A percentile compares a stretch with the other conserved stretches of the same genome.
These are phyloP conservation scores for Apocheima hispidaria DNA, from an alignment of 2,888 invertebrate species.

Conservation along the genomic window DNA sequence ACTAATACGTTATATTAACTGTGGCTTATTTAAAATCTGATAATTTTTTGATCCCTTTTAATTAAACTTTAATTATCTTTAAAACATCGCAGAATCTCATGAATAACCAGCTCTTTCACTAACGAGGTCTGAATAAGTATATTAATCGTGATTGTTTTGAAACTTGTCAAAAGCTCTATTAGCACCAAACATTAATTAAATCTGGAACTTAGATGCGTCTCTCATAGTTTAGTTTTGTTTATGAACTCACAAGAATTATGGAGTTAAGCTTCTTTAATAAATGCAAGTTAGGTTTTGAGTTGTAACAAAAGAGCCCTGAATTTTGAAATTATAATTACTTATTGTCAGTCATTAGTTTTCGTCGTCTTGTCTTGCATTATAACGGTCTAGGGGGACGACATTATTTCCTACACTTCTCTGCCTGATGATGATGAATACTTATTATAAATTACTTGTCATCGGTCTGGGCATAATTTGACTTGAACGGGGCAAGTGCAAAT, in stretches of 20 bases:
- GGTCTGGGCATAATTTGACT: too few species aligned
- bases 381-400: too few species aligned
- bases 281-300: background rate
- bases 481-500: too few species aligned
- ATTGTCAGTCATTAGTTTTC: too few species aligned
- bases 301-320: background rate
- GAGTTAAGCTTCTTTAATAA: background rate
- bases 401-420: too few species aligned
- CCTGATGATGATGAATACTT: too few species aligned
- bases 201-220: background rate
- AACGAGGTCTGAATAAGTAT: too few species aligned
- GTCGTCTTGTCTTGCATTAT: too few species aligned
- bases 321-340: background rate
- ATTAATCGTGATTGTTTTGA: conserved; percentile 1
- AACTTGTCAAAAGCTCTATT: conserved; percentile 3
- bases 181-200: background rate
- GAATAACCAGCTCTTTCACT: background rate
- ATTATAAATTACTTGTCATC: too few species aligned
- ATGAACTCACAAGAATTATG: background rate
- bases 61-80: background rate
- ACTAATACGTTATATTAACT: too few species aligned
- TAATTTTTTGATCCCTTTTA: too few species aligned
- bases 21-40: too few species aligned
- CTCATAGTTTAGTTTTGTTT: background rate
- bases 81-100: background rate